Evolutionary conservation across 2,797 vertebrate species (phyloP).

Genomic region (Neomorphus geoffroyi): DNA sequence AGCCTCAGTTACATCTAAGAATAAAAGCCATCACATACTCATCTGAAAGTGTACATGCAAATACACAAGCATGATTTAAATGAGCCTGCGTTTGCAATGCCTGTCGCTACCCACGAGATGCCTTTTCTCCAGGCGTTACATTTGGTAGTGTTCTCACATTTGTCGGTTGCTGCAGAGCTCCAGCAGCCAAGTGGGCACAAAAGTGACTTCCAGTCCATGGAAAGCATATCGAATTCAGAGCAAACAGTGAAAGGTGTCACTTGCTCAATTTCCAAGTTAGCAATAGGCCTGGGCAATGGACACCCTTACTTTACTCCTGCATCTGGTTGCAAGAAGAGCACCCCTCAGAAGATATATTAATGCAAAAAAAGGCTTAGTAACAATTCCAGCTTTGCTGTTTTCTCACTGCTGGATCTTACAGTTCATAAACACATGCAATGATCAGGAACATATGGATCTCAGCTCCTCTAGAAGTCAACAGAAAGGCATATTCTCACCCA

Average conservation of each 20-base stretch:
- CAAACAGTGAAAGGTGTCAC: background rate
- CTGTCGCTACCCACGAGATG: background rate
- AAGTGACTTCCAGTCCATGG: background rate
- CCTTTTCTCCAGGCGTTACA: background rate
- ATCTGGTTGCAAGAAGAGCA: background rate
- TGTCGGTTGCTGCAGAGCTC: background rate
- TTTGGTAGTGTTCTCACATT: background rate
- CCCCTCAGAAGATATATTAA: background rate
- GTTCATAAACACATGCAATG: background rate
- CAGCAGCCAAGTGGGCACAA: background rate
- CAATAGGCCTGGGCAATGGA: background rate
- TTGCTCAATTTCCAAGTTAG: slow-evolving; percentile 28
- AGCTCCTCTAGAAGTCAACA: background rate
- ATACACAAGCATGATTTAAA: background rate
- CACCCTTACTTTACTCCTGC: background rate
- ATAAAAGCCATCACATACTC: background rate
- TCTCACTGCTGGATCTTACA: background rate
- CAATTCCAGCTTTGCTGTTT: background rate
- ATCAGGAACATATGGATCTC: background rate
- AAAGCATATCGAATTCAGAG: slow-evolving; percentile 28
- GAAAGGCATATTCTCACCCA: background rate
- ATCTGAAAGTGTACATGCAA: background rate
- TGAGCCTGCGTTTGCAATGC: background rate
- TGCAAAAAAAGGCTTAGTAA: background rate
- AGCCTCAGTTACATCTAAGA: background rate